Conservation (phyloP, 2,113 vertebrate genomes). For the Gobius niger region DNA sequence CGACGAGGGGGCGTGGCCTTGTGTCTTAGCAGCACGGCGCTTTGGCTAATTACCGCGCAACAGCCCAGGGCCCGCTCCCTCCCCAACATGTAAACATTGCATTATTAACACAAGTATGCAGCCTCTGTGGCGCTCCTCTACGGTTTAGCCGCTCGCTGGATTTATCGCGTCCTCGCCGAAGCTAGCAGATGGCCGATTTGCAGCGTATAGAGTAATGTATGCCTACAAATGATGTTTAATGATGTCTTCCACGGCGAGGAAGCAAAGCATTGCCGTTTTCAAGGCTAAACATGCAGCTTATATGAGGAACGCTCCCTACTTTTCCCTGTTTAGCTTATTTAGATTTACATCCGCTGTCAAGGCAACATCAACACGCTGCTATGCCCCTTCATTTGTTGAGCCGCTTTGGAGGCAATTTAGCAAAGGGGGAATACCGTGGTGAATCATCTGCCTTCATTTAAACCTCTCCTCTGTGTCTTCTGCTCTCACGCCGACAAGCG, state of each 20-base stretch:
- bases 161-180: slow-evolving; percentile 57
- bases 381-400: neutral
- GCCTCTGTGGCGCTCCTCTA: slow-evolving; percentile 35
- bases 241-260: slow-evolving; percentile 60
- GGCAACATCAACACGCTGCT: neutral
- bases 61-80: slow-evolving; percentile 62
- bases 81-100: slow-evolving; percentile 69
- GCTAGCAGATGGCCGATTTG: slow-evolving; percentile 66
- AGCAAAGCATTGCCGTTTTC: slow-evolving; percentile 53
- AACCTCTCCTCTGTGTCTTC: neutral
- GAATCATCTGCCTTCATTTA: slow-evolving; percentile 2
- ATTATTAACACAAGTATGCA: slow-evolving; percentile 67
- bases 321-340: slow-evolving; percentile 26
- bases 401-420: neutral
- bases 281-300: slow-evolving; percentile 51
- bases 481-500: neutral
- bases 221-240: slow-evolving; percentile 70
- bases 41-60: slow-evolving; percentile 56
- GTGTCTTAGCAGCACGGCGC: slow-evolving; percentile 40
- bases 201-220: slow-evolving; percentile 57
- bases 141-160: slow-evolving; percentile 48
- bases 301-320: slow-evolving; percentile 19
- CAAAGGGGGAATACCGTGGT: neutral
- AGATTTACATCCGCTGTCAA: slow-evolving; percentile 32
- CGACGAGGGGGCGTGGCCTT: slow-evolving; percentile 27